Evolutionary conservation across 2,888 invertebrate species (phyloP).

Genomic region (Phyto melanocephala): DNA sequence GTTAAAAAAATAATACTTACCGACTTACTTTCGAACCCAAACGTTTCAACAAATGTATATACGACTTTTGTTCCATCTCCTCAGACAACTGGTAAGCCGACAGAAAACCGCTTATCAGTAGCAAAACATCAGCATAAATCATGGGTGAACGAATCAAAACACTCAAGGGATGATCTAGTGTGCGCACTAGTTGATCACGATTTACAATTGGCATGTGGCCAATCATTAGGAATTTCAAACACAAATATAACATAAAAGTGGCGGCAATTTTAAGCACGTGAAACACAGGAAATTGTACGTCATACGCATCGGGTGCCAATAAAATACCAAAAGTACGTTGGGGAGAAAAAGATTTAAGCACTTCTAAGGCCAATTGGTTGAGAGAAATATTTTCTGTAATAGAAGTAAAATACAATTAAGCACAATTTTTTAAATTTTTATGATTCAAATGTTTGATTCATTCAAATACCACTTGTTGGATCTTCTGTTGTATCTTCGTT

Average conservation of each 20-base stretch:
- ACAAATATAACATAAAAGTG: slow-evolving; percentile 83
- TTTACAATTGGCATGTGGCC: slow-evolving; percentile 84
- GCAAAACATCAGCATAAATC: slow-evolving; percentile 84
- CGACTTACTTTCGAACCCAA: slow-evolving; percentile 82
- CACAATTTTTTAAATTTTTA: not conserved
- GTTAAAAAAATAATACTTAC: slow-evolving; percentile 75
- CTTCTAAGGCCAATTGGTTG: slow-evolving; percentile 63
- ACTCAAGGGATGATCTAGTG: slow-evolving; percentile 82
- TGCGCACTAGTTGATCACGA: slow-evolving; percentile 78
- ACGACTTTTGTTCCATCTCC: slow-evolving; percentile 80
- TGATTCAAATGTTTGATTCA: not conserved
- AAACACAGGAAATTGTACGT: slow-evolving; percentile 83
- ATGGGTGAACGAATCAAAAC: slow-evolving; percentile 83
- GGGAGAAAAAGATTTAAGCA: slow-evolving; percentile 83
- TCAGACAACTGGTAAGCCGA: slow-evolving; percentile 82
- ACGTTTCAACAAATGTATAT: slow-evolving; percentile 81
- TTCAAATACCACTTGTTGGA: slow-evolving; percentile 41
- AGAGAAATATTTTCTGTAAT: slow-evolving; percentile 58
- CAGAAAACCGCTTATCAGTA: slow-evolving; percentile 84
- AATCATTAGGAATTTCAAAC: slow-evolving; percentile 84
- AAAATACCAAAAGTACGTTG: slow-evolving; percentile 82
- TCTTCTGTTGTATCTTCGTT: slow-evolving; percentile 16
- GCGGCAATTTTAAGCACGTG: slow-evolving; percentile 85
- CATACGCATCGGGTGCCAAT: slow-evolving; percentile 79
- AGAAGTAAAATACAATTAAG: not conserved